Evolutionary conservation across 2,888 invertebrate genomes (phyloP).

Genomic region (Silvanus unidentatus): DNA sequence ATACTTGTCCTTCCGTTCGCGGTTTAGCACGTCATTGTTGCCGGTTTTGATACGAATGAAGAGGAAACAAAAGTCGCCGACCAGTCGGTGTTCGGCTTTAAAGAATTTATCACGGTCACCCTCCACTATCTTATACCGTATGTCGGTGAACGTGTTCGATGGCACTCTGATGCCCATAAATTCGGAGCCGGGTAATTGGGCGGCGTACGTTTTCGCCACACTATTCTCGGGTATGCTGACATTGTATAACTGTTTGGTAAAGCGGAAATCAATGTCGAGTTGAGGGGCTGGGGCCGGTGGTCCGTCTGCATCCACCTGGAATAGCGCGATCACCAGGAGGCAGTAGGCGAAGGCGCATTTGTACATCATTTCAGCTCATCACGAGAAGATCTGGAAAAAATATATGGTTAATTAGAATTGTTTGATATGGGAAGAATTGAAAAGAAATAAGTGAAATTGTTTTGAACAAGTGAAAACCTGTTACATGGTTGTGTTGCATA

Average conservation of each 20-base stretch:
- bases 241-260: slow-evolving; percentile 73
- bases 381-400: slow-evolving; percentile 38
- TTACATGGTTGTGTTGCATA: slow-evolving; percentile 24
- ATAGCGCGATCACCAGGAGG: slow-evolving; percentile 39
- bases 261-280: slow-evolving; percentile 53
- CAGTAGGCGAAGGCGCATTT: slow-evolving; percentile 39
- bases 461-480: slow-evolving; percentile 25
- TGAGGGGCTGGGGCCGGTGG: slow-evolving; percentile 20
- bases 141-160: slow-evolving; percentile 46
- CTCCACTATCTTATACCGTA: slow-evolving; percentile 80
- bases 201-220: slow-evolving; percentile 79
- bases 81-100: slow-evolving; percentile 80
- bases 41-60: slow-evolving; percentile 83
- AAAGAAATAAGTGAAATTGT: slow-evolving; percentile 9
- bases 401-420: not conserved
- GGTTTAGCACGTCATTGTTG: slow-evolving; percentile 81
- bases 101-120: slow-evolving; percentile 89
- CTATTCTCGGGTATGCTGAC: slow-evolving; percentile 90
- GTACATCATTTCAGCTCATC: slow-evolving; percentile 44
- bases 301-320: slow-evolving; percentile 31
- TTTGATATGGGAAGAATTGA: not conserved
- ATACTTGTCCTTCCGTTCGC: slow-evolving; percentile 84
- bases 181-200: slow-evolving; percentile 62
- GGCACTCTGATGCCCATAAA: slow-evolving; percentile 71
- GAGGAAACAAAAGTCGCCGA: slow-evolving; percentile 94